Evolutionary conservation across 2,113 vertebrate genomes (phyloP).

Genomic region (Tonatia bakeri): DNA sequence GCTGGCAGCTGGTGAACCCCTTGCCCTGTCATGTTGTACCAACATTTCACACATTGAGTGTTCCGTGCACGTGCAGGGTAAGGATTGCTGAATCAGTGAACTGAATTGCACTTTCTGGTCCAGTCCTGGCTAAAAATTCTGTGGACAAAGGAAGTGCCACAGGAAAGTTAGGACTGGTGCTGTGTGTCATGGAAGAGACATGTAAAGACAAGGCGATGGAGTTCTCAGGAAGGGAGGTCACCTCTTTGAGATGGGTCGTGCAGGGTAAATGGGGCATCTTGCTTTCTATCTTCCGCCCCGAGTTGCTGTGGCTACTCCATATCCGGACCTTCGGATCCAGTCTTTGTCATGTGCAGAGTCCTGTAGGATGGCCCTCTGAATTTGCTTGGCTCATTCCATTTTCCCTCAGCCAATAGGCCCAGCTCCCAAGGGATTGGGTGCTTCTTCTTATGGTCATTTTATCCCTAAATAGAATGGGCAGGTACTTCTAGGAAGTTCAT

Average conservation of each 20-base stretch:
- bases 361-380: not conserved
- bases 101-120: not conserved
- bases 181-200: not conserved
- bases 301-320: not conserved
- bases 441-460: not conserved
- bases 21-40: not conserved
- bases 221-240: not conserved
- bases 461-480: not conserved
- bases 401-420: not conserved
- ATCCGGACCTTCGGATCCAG: not conserved
- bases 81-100: not conserved
- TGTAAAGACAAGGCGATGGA: not conserved
- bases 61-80: accelerated
- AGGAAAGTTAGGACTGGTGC: not conserved
- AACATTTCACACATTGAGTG: not conserved
- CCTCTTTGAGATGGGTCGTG: no score
- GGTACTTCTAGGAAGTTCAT: not conserved
- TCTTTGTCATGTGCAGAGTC: not conserved
- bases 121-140: not conserved
- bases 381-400: not conserved
- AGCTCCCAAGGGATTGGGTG: not conserved
- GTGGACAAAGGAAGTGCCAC: not conserved
- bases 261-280: not conserved
- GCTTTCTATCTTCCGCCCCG: not conserved
- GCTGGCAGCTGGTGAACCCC: not conserved